Evolutionary conservation across 1,140 invertebrate genomes (phyloP), one percentile per base, ranked within the genome.

Genomic region (Nasonia longicornis): DNA sequence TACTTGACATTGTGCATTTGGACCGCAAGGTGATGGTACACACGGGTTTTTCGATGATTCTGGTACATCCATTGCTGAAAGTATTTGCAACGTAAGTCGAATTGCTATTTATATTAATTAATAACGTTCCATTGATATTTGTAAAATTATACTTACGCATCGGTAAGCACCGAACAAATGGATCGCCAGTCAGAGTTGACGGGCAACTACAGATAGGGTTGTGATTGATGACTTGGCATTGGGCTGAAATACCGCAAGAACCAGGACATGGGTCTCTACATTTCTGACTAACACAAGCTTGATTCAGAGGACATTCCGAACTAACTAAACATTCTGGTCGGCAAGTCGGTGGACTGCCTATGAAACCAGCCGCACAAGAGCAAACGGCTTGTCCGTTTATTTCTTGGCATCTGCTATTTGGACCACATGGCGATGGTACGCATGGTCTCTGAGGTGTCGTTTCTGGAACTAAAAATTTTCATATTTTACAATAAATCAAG

Each of bases 151-250:
- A 77, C 93, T 84, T 89, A 90, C 90, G 86, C 89, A 86, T 85
- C 64, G 79, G 81, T 11, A 82, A 77, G 31, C 88, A 91, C 80
- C 89, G 84, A 8, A 91, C 84, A 82, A 95, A 95, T 22, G 95
- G 94, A 93, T 96, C 95, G 76, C 95, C 95, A 73, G 93, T 95
- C 79, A 92, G 92, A 22, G 90, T 91, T 20, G 90, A 77, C 45
- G 92, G 92, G 89, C 95, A 96, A 79, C 92, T 93, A 89, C 95
- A 96, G 71, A 95, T 93, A 1, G 95, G 95, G 89, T 94, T 95
- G 85, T 96, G 95, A 88, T 94, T 95, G 16, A 95, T 92, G 52
- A 95, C 93, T 89, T 93, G 91, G 87, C 95, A 96, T 79, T 92
- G 89, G 3, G 95, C 93, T 7, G 70, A 83, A 29, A 87, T 84